A percentile compares a stretch with the other conserved stretches of the same genome.
Conservation (phyloP, 2,113 vertebrate genomes). For the Rallus limicola region DNA sequence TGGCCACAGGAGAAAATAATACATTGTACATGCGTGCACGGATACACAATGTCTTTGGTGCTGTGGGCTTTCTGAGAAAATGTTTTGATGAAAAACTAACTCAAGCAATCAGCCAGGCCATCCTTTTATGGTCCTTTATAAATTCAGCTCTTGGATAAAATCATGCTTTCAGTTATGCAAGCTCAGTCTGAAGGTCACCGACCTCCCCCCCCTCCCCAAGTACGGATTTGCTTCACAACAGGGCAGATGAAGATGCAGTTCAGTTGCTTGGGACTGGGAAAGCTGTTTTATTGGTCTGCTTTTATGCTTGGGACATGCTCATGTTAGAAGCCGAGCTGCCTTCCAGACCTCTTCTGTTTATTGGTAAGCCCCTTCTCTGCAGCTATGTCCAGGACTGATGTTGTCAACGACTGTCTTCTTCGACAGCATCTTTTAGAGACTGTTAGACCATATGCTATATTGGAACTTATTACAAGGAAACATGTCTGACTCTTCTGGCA, state of each 20-base stretch:
- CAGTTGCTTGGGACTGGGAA: not conserved
- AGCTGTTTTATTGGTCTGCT: not conserved
- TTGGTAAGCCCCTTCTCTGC: not conserved
- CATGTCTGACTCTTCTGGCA: not conserved
- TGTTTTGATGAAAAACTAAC: not conserved
- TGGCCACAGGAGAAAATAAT: not conserved
- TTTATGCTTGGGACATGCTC: not conserved
- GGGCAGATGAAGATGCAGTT: not conserved
- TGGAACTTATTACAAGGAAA: not conserved
- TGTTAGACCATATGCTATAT: not conserved
- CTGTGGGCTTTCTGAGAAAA: not conserved
- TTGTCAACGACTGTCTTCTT: not conserved
- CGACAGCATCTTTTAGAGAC: not conserved
- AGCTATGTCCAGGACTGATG: not conserved
- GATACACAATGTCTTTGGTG: not conserved
- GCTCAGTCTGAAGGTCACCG: not conserved
- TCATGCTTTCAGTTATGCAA: not conserved
- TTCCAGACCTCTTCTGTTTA: not conserved
- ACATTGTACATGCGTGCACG: not conserved
- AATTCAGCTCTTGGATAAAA: not conserved
- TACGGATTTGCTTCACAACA: not conserved
- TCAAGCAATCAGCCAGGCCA: not conserved
- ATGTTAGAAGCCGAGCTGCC: not conserved
- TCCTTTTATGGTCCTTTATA: not conserved
- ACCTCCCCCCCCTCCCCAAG: accelerated